These are phyloP conservation scores for Diploscapter pachys DNA, from an alignment of 1,140 invertebrate species.

Conservation along the genomic window DNA sequence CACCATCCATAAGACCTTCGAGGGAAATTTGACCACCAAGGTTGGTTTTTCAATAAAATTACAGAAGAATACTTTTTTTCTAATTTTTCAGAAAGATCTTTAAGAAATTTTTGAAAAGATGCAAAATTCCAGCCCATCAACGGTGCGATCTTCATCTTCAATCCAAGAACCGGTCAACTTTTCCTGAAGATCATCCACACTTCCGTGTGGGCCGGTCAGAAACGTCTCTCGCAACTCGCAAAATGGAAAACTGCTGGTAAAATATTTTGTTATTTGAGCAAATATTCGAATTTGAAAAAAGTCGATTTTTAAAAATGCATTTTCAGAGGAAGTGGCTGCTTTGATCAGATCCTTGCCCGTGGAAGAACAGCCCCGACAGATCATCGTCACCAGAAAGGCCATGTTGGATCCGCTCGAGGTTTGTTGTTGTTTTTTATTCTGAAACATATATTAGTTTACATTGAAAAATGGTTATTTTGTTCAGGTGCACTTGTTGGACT, in stretches of 20 bases:
- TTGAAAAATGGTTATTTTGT: slow-evolving; percentile 63
- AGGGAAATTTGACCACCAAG: slow-evolving; percentile 98
- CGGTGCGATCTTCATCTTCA: slow-evolving; percentile 99
- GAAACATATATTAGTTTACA: too few species aligned
- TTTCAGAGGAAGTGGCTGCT: slow-evolving; percentile 90
- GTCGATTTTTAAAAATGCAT: too few species aligned
- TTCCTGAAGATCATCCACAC: slow-evolving; percentile 99
- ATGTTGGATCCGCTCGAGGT: slow-evolving; percentile 67
- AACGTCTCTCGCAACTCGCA: slow-evolving; percentile 74
- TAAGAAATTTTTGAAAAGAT: too few species aligned
- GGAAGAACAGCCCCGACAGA: slow-evolving; percentile 99
- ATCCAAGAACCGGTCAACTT: slow-evolving; percentile 96
- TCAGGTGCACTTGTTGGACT: slow-evolving; percentile 85
- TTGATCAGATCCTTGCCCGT: slow-evolving; percentile 96
- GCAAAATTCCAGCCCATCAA: slow-evolving; percentile 75
- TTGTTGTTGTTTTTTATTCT: too few species aligned
- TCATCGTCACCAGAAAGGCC: slow-evolving; percentile 97
- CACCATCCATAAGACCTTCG: slow-evolving; percentile 99
- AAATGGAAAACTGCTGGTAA: slow-evolving; percentile 88
- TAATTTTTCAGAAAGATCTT: too few species aligned
- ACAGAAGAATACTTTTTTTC: too few species aligned
- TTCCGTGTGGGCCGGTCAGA: slow-evolving; percentile 93
- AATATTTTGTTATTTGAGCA: too few species aligned
- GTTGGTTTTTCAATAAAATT: too few species aligned
- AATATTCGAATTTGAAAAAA: too few species aligned